A percentile compares a stretch with the other conserved stretches of the same genome.
Conservation (phyloP, 2,797 vertebrate species). For the Myotis findleyi region DNA sequence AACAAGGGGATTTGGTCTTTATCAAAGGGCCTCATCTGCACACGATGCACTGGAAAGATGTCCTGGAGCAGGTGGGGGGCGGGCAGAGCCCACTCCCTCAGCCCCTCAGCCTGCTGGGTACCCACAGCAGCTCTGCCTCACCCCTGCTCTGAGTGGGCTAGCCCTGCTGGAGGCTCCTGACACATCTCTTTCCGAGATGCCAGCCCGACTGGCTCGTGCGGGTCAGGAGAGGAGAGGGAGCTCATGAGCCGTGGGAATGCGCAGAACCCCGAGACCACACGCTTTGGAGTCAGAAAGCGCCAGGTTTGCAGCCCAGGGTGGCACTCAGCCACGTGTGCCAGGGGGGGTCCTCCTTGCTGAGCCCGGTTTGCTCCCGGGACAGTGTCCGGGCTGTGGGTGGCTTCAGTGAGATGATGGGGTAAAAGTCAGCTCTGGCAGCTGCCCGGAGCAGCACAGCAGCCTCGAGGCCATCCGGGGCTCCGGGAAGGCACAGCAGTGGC, state of each 20-base stretch:
- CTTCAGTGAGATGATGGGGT: rapidly evolving
- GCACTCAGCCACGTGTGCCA: rapidly evolving
- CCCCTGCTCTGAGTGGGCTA: background rate
- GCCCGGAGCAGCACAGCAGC: rapidly evolving
- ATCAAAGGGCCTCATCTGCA: conserved; percentile 46
- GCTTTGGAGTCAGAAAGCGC: background rate
- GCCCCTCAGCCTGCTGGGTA: background rate
- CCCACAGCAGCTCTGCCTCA: background rate
- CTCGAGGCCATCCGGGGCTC: background rate
- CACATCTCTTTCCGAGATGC: background rate
- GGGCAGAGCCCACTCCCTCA: background rate
- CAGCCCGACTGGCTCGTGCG: background rate
- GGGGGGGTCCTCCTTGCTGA: too few species aligned
- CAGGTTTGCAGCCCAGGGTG: background rate
- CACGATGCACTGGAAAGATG: background rate
- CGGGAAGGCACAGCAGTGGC: background rate
- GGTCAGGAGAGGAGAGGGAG: background rate
- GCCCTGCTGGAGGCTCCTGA: rapidly evolving
- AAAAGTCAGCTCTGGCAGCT: rapidly evolving
- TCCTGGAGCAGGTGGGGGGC: background rate
- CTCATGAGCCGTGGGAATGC: rapidly evolving
- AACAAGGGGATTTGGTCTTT: conserved; percentile 74
- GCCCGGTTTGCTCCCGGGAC: background rate
- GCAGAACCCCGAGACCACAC: background rate
- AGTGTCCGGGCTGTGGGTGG: background rate